Evolutionary conservation across 2,113 vertebrate genomes (phyloP), one percentile per base, ranked within the genome.

Genomic region (Scortum barcoo): DNA sequence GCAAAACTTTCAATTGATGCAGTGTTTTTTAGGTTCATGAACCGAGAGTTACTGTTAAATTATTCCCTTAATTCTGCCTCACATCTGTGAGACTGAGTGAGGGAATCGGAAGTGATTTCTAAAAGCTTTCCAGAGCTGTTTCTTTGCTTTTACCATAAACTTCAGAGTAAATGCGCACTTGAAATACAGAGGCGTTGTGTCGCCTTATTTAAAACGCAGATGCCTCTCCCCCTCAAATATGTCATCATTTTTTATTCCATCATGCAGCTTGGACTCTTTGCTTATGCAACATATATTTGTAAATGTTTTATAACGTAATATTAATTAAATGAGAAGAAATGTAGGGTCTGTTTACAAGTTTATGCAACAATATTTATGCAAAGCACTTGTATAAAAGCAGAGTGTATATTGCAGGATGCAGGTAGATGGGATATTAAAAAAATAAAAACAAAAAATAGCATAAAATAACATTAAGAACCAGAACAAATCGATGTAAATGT

Each of bases 181-280:
- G n/a, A n/a, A n/a, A n/a, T n/a, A n/a, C n/a, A n/a, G n/a, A n/a
- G n/a, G n/a, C n/a, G n/a, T n/a, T n/a, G n/a, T n/a, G n/a, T n/a
- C n/a, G n/a, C n/a, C n/a, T n/a, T n/a, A n/a, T n/a, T n/a, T n/a
- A n/a, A n/a, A n/a, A n/a, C 6, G 33, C 33, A 36, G 46, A n/a
- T 22, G 19, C 20, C 68, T 36, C 60, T 7, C 24, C 26, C 24
- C 20, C 5, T 65, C 33, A 46, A 68, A 36, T 7, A 36, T 85
- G 72, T 72, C 71, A 68, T 63, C 53, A 69, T 78, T 36, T 17
- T 3, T 5, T 3, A 33, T 80, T 80, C 57, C 72, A 70, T 81
- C 48, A 26, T 63, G 3, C 30, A 58, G 22, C 26, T 14, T 42
- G 28, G 10, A 54, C 50, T 1, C n/a, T 1, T 8, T 48, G 3